Evolutionary conservation across 1,140 invertebrate species (phyloP), one percentile per base, ranked within the genome.

Genomic region (Neoseiulus cucumeris): DNA sequence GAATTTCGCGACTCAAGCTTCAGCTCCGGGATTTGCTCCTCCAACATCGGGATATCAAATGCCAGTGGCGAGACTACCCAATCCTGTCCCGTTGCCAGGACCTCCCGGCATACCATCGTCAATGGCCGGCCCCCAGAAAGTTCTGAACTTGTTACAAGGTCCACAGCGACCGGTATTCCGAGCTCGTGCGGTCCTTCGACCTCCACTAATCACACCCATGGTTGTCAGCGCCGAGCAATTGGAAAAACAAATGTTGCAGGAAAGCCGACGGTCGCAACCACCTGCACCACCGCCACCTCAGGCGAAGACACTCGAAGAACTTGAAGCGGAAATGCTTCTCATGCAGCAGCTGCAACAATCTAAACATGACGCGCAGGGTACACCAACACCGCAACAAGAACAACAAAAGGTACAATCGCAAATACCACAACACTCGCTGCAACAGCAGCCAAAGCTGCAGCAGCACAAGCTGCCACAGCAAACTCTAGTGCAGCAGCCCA

Each of bases 221-320:
- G 51, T 33, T 1, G 51, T 59, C 51, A 59, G 51, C 22, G 51
- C 51, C 51, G 51, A 59, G 33, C 51, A 59, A 25, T 20, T 59
- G 25, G 51, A 59, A 9, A 25, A 59, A 25, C 51, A 59, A 59
- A 59, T 59, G 51, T 25, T 59, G 4, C 17, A 59, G 33, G 33
- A 39, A 9, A 39, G 33, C 33, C 33, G 33, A 9, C 33, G 33
- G 9, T 39, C 33, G 4, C 33, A 39, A 39, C 33, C 33, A 39
- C 33, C 33, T 9, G 51, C 51, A 14, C 33, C 51, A 20, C 51
- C 25, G 22, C 25, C 51, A 25, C 51, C 51, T 9, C 51, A 59
- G 51, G 22, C 22, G 22, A 59, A 59, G 22, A 59, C 51, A 5
- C 22, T 59, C 4, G 51, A 33, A 25, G 51, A 59, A 33, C 33